Conservation (phyloP, 2,888 invertebrate genomes). For the Spodoptera littoralis region DNA sequence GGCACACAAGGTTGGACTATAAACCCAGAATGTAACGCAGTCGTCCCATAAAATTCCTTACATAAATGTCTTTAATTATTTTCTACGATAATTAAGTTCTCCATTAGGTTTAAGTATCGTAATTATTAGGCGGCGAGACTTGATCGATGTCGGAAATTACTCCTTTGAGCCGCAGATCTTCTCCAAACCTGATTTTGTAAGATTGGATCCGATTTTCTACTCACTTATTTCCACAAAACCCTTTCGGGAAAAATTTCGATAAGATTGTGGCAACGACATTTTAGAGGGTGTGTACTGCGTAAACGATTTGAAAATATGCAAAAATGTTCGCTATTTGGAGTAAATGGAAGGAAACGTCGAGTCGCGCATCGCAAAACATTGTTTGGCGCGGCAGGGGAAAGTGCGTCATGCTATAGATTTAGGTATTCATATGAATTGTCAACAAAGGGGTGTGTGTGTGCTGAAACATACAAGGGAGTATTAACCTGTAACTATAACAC, state of each 20-base stretch:
- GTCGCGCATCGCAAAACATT: constrained; percentile 5
- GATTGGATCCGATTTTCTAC: too few species aligned
- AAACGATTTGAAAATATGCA: constrained; percentile 1
- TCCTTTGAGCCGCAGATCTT: constrained; percentile 1
- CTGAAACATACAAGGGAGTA: constrained; percentile 10
- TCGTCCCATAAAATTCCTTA: constrained; percentile 22
- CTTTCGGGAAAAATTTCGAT: neutral
- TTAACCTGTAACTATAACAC: constrained; percentile 20
- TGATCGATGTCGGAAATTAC: constrained; percentile 25
- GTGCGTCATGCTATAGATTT: constrained; percentile 14
- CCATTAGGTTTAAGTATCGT: constrained; percentile 38
- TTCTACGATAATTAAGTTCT: constrained; percentile 42
- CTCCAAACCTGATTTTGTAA: neutral
- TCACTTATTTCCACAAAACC: neutral
- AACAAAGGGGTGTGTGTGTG: constrained; percentile 41
- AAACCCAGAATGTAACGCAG: constrained; percentile 26
- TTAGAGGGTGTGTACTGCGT: too few species aligned
- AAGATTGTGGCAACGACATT: neutral
- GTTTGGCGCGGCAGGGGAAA: constrained; percentile 12
- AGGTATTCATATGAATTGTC: constrained; percentile 19
- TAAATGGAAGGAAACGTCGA: constrained; percentile 1
- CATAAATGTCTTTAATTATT: constrained; percentile 42
- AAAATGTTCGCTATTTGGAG: constrained; percentile 2
- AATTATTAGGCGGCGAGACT: constrained; percentile 35
- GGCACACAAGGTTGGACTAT: constrained; percentile 22